These are phyloP conservation scores for Phortica okadai DNA, from an alignment of 2,888 invertebrate species.

Conservation along the genomic window DNA sequence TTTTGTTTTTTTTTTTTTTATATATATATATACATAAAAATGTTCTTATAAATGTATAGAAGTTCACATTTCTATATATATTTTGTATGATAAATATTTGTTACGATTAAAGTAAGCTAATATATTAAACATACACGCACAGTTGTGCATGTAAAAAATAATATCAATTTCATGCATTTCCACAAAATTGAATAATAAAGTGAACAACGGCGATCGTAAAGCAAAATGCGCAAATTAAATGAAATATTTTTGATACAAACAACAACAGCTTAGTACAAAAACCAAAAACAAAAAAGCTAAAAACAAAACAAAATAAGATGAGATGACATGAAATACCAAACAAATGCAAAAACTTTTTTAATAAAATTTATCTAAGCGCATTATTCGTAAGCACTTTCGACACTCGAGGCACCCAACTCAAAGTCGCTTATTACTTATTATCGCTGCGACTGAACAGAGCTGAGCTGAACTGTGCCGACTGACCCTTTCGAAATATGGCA, in stretches of 20 bases:
- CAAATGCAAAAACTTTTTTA: neutral
- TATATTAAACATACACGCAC: neutral
- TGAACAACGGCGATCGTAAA: neutral
- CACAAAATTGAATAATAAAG: conserved; percentile 4
- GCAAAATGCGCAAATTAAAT: neutral
- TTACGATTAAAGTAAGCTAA: neutral
- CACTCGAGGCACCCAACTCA: neutral
- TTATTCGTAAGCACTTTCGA: neutral
- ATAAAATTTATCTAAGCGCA: neutral
- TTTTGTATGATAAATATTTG: too few species aligned
- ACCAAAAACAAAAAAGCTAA: neutral
- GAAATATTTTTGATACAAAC: neutral
- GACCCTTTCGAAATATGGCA: neutral
- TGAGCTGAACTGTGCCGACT: neutral
- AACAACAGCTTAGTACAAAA: neutral
- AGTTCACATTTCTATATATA: neutral
- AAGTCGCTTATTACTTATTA: neutral
- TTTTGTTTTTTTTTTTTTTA: conserved; percentile 10
- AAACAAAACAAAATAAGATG: neutral
- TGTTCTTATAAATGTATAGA: conserved; percentile 2
- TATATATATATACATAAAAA: conserved; percentile 5
- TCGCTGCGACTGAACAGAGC: too few species aligned
- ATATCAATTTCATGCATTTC: conserved; percentile 9
- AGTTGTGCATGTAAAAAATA: neutral
- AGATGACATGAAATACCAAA: neutral